Evolutionary conservation across 2,888 invertebrate genomes (phyloP).

Genomic region (Eupithecia pulchellata): DNA sequence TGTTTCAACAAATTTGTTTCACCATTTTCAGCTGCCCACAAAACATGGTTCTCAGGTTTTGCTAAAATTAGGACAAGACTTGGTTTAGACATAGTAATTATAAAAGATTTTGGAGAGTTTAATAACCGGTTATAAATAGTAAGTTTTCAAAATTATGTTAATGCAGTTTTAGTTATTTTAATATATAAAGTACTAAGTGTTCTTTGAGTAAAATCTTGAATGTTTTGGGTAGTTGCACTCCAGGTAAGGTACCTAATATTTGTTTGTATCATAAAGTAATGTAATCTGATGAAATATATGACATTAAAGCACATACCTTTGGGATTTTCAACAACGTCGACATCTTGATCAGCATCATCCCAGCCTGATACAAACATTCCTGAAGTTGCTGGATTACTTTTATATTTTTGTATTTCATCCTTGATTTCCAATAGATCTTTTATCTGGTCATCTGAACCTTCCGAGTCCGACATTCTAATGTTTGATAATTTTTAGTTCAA

Average conservation of each 20-base stretch:
- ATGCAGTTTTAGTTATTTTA: no score
- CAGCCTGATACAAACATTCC: constrained; percentile 92
- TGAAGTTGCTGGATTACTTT: constrained; percentile 74
- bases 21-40: constrained; percentile 93
- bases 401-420: constrained; percentile 72
- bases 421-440: constrained; percentile 67
- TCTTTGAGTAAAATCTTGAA: no score
- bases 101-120: no score
- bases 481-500: background rate
- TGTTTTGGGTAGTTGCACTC: no score
- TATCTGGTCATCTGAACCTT: constrained; percentile 56
- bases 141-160: no score
- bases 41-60: constrained; percentile 87
- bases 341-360: constrained; percentile 91
- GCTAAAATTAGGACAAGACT: constrained; percentile 68
- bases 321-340: constrained; percentile 89
- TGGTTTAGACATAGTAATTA: no score
- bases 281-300: background rate
- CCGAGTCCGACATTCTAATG: constrained; percentile 58
- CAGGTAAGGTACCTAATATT: no score
- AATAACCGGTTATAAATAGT: no score
- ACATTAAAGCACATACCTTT: constrained; percentile 82
- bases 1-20: constrained; percentile 86
- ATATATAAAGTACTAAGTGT: no score
- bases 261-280: no score